These are phyloP conservation scores for Periophthalmus magnuspinnatus DNA, from an alignment of 2,797 vertebrate genomes.

Conservation along the genomic window DNA sequence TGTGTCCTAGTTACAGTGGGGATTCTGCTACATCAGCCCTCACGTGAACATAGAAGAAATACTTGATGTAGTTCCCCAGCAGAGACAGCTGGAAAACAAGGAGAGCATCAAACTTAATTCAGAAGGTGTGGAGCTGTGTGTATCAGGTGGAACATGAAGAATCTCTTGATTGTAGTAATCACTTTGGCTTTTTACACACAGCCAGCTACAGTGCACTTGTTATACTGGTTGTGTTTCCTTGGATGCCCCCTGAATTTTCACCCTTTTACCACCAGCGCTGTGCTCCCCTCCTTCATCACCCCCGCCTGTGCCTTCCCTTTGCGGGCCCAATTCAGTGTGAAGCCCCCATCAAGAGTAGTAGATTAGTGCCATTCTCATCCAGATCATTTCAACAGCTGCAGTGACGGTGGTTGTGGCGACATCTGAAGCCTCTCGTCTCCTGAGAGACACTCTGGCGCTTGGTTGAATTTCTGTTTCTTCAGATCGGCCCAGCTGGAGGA, in stretches of 20 bases:
- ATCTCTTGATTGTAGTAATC: conserved; percentile 74
- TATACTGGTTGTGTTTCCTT: conserved; percentile 33
- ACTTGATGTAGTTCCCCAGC: conserved; percentile 45
- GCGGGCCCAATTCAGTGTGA: conserved; percentile 58
- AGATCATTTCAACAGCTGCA: conserved; percentile 80
- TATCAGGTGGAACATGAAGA: conserved; percentile 59
- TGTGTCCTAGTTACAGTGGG: conserved; percentile 52
- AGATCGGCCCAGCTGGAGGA: conserved; percentile 76
- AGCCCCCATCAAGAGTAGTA: conserved; percentile 67
- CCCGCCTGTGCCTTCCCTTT: conserved; percentile 62
- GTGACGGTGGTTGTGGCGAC: conserved; percentile 58
- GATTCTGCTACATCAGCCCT: conserved; percentile 58
- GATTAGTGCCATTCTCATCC: conserved; percentile 75
- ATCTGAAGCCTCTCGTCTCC: conserved; percentile 73
- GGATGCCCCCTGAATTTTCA: conserved; percentile 47
- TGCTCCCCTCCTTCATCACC: conserved; percentile 35
- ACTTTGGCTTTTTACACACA: conserved; percentile 67
- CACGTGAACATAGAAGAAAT: conserved; percentile 39
- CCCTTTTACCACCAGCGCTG: conserved; percentile 51
- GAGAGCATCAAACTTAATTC: conserved; percentile 36
- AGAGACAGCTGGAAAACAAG: conserved; percentile 48
- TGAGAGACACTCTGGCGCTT: conserved; percentile 70
- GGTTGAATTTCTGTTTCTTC: conserved; percentile 73
- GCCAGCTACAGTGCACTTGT: conserved; percentile 54
- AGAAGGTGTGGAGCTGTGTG: conserved; percentile 25